Evolutionary conservation across 2,888 invertebrate genomes (phyloP).

Genomic region (Heliconius charithonia): DNA sequence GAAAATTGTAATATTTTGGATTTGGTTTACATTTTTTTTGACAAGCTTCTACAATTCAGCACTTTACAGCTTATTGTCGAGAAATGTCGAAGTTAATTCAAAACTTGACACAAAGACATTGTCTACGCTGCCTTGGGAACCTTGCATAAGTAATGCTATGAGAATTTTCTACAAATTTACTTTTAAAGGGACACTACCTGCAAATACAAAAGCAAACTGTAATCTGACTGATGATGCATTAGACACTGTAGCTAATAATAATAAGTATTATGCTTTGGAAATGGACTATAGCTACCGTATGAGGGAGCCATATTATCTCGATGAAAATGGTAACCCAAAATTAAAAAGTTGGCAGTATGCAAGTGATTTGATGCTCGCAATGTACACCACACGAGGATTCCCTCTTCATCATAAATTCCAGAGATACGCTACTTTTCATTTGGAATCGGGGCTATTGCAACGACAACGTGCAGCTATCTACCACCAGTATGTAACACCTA

Average conservation of each 20-base stretch:
- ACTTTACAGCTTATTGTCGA: constrained; percentile 61
- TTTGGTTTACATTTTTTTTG: constrained; percentile 67
- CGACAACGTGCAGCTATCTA: constrained; percentile 53
- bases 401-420: constrained; percentile 57
- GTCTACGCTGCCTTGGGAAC: constrained; percentile 52
- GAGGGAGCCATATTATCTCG: constrained; percentile 55
- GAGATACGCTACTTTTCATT: constrained; percentile 54
- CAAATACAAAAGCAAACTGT: constrained; percentile 50
- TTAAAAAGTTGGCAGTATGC: constrained; percentile 56
- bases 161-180: constrained; percentile 56
- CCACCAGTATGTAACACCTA: constrained; percentile 46
- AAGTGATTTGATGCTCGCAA: constrained; percentile 50
- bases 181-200: constrained; percentile 59
- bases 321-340: constrained; percentile 54
- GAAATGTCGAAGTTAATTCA: constrained; percentile 48
- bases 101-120: constrained; percentile 53
- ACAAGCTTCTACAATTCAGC: constrained; percentile 66
- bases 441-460: constrained; percentile 60
- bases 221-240: constrained; percentile 52
- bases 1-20: constrained; percentile 60
- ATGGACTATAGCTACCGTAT: constrained; percentile 56
- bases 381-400: constrained; percentile 60
- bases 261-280: constrained; percentile 57
- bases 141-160: constrained; percentile 59
- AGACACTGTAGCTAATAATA: constrained; percentile 54